Evolutionary conservation across 2,113 vertebrate species (phyloP).

Genomic region (Oncorhynchus masou): DNA sequence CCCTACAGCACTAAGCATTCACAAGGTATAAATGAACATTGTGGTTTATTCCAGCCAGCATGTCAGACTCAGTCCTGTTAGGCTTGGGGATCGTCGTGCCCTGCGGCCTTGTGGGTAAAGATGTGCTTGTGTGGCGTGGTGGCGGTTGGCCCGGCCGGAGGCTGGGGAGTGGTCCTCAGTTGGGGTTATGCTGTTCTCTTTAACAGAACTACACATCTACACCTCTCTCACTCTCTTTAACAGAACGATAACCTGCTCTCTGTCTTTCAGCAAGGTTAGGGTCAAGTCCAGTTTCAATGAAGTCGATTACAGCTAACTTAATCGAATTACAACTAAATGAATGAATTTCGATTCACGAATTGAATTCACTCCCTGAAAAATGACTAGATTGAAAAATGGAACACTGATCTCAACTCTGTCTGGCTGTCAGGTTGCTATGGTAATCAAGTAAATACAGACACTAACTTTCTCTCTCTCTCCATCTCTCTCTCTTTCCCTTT

Average conservation of each 20-base stretch:
- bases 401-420: no score
- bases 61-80: constrained; percentile 43
- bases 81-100: constrained; percentile 30
- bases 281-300: no score
- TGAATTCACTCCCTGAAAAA: background rate
- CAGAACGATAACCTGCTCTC: background rate
- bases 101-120: constrained; percentile 38
- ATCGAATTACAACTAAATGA: no score
- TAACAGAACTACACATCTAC: constrained; percentile 67
- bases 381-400: no score
- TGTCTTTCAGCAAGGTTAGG: no score
- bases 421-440: constrained; percentile 72
- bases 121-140: constrained; percentile 54
- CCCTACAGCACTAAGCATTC: constrained; percentile 99
- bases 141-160: constrained; percentile 15
- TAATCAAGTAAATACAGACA: constrained; percentile 82
- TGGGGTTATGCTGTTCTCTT: constrained; percentile 78
- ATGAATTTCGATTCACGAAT: no score
- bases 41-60: constrained; percentile 60
- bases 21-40: constrained; percentile 97
- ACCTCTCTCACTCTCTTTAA: constrained; percentile 24
- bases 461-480: constrained; percentile 61
- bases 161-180: constrained; percentile 75
- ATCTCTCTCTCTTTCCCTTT: constrained; percentile 82
- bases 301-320: no score